Evolutionary conservation across 2,888 invertebrate genomes (phyloP).

Genomic region (Acanthacorydalis orientalis): DNA sequence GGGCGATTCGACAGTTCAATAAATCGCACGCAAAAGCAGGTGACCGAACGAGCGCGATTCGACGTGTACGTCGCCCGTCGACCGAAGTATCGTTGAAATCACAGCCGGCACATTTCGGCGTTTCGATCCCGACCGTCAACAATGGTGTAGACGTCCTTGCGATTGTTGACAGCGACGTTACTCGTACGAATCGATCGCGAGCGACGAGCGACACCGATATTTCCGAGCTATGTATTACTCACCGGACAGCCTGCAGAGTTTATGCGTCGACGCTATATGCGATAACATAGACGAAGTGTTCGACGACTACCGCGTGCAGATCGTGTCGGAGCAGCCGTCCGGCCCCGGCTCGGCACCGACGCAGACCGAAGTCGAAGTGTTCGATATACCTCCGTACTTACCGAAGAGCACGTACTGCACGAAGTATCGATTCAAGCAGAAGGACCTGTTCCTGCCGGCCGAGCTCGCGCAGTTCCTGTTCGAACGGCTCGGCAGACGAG

Average conservation of each 20-base stretch:
- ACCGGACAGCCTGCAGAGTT: constrained; percentile 36
- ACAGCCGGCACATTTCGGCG: no score
- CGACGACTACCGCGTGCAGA: constrained; percentile 23
- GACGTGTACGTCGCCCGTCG: no score
- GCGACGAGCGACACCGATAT: no score
- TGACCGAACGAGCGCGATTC: no score
- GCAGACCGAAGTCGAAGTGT: constrained; percentile 10
- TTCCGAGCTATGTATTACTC: no score
- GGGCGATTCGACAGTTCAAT: no score
- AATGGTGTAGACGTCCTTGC: no score
- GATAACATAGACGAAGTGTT: constrained; percentile 39
- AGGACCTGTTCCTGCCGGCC: constrained; percentile 37
- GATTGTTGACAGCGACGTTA: no score
- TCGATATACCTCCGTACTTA: constrained; percentile 6
- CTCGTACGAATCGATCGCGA: no score
- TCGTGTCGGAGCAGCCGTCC: background rate
- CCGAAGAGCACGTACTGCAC: background rate
- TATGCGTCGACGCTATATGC: constrained; percentile 45
- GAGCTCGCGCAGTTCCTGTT: constrained; percentile 40
- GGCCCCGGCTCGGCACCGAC: background rate
- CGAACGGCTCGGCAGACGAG: constrained; percentile 34
- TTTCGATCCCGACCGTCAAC: no score
- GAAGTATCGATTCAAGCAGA: constrained; percentile 28
- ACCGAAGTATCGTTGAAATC: no score
- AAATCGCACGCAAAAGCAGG: no score